Evolutionary conservation across 2,797 vertebrate genomes (phyloP).

Genomic region (Ctenochaetus hawaiiensis): DNA sequence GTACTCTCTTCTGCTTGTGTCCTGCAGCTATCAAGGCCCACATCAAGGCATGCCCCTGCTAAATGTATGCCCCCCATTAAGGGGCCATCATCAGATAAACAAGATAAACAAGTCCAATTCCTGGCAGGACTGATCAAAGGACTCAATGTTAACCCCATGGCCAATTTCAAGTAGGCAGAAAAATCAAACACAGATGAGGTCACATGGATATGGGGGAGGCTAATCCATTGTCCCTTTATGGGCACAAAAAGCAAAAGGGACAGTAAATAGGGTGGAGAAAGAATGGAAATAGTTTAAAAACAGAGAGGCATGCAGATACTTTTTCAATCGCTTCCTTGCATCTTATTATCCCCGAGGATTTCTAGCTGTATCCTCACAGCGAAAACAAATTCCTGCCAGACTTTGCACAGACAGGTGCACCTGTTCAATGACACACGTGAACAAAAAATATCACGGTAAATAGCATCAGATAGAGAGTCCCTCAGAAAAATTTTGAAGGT

Average conservation of each 20-base stretch:
- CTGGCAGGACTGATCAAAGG: constrained; percentile 86
- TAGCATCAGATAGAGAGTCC: constrained; percentile 7
- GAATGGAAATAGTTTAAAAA: constrained; percentile 44
- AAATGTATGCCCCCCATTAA: constrained; percentile 80
- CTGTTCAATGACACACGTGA: constrained; percentile 38
- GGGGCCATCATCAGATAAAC: constrained; percentile 87
- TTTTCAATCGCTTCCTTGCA: constrained; percentile 18
- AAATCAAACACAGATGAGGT: constrained; percentile 86
- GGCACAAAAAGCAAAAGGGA: constrained; percentile 61
- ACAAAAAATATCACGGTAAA: not conserved
- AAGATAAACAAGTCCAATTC: constrained; percentile 87
- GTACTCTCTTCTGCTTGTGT: constrained; percentile 71
- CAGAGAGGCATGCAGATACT: constrained; percentile 3
- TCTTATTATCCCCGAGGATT: constrained; percentile 7
- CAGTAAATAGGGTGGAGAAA: constrained; percentile 42
- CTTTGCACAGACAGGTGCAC: constrained; percentile 46
- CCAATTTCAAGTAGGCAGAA: constrained; percentile 81
- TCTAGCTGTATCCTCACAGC: constrained; percentile 1
- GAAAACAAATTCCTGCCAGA: constrained; percentile 24
- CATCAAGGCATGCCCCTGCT: constrained; percentile 82
- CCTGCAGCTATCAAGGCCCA: constrained; percentile 79
- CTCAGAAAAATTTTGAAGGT: constrained; percentile 10
- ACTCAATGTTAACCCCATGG: constrained; percentile 78
- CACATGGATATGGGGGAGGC: constrained; percentile 68
- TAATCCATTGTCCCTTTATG: constrained; percentile 70